Percentiles rank a stretch among this genome's conserved stretches.
Conservation (phyloP, 2,888 invertebrate genomes). For the Amaurobius ferox region DNA sequence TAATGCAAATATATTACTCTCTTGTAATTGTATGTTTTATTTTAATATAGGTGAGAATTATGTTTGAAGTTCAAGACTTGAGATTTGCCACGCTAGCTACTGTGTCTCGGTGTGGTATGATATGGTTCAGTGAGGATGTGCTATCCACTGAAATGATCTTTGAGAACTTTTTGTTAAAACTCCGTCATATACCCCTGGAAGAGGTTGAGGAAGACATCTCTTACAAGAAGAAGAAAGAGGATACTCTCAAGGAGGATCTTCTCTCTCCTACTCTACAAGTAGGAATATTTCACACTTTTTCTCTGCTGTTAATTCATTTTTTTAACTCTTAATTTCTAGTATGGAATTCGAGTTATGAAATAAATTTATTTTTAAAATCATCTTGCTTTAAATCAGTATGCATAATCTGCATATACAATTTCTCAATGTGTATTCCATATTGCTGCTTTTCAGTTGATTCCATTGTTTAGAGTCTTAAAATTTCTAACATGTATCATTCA, state of each 20-base stretch:
- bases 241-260: slow-evolving; percentile 83
- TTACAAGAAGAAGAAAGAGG: slow-evolving; percentile 73
- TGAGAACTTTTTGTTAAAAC: slow-evolving; percentile 92
- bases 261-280: slow-evolving; percentile 89
- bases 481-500: no score
- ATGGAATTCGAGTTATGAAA: no score
- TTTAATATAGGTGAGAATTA: slow-evolving; percentile 82
- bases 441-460: no score
- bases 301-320: not conserved
- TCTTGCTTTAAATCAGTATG: no score
- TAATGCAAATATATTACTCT: no score
- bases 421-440: no score
- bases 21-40: not conserved
- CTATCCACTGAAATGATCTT: slow-evolving; percentile 99
- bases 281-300: slow-evolving; percentile 43
- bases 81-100: slow-evolving; percentile 99
- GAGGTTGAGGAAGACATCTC: slow-evolving; percentile 86
- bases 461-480: no score
- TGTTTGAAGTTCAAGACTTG: slow-evolving; percentile 96
- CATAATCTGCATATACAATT: no score
- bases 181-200: slow-evolving; percentile 91
- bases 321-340: not conserved
- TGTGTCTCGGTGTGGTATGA: slow-evolving; percentile 99
- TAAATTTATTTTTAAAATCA: no score
- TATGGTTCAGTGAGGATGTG: slow-evolving; percentile 99